A percentile compares a stretch with the other conserved stretches of the same genome.
phyloP scores from a whole-genome alignment of 2,113 vertebrate species.

The Monopterus albus region DNA sequence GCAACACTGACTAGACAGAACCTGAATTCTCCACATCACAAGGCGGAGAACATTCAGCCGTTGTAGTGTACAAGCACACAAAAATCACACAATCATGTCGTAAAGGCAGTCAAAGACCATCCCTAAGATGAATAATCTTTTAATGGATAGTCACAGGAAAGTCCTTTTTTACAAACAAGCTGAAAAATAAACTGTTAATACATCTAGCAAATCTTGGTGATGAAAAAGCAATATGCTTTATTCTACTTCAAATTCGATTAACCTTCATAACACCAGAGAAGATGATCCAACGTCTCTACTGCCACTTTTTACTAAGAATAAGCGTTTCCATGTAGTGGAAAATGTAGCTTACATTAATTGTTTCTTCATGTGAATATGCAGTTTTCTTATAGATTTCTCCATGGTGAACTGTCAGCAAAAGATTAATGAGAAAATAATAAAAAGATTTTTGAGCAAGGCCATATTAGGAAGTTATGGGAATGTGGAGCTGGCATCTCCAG shows the following conservation, averaged over 20 bases:
- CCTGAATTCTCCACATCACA: background rate
- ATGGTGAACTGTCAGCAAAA: slow-evolving; percentile 5
- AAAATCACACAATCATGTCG: background rate
- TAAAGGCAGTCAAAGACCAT: too few relatives aligned
- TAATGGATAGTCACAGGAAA: background rate
- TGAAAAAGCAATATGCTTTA: too few relatives aligned
- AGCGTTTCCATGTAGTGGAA: background rate
- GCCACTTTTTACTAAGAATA: background rate
- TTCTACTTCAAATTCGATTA: too few relatives aligned
- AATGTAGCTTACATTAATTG: background rate
- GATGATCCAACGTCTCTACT: background rate
- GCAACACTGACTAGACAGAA: background rate
- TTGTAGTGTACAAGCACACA: background rate
- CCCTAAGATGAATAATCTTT: too few relatives aligned
- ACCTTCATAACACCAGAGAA: too few relatives aligned
- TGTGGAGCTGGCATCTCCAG: slow-evolving; percentile 45
- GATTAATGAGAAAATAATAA: slow-evolving; percentile 46
- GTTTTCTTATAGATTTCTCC: slow-evolving; percentile 10
- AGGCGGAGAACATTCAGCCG: background rate
- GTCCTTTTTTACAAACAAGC: background rate
- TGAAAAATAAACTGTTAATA: background rate
- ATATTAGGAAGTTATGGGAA: slow-evolving; percentile 53
- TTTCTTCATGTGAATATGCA: background rate
- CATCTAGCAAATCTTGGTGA: background rate
- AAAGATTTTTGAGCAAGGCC: slow-evolving; percentile 38